Base-by-base conservation (phyloP, 2,797 vertebrate species). In the Cirrhinus molitorella region DNA sequence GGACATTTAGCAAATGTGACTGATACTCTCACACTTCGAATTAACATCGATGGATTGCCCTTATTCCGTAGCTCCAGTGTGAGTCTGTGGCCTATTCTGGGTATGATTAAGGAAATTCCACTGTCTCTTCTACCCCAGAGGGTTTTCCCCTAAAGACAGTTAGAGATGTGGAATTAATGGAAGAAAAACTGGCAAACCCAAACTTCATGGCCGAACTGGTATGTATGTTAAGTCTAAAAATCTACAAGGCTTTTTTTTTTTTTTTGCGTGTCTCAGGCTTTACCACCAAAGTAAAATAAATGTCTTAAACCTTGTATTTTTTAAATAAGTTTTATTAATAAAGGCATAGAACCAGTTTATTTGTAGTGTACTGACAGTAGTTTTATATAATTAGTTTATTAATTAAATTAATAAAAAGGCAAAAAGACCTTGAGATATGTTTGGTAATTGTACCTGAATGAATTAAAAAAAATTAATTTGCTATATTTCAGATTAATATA, bases 61-160 rank as follows among this genome's bases (percentile, higher is more conserved):
- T 71, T 47, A 47, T 71, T 25, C 37, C 10, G 34, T n/a, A 47
- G 67, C 67, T 12, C 40, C n/a, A 47, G 10, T 25, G 2, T 47
- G n/a, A 47, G 40, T 25, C n/a, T 47, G 40, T 70, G 40, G 40
- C 40, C 40, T 25, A 70, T 47, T 47, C n/a, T 70, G 40, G 67
- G 37, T 73, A 81, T n/a, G 78, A 67, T 76, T 43, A 85, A 81
- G 70, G 83, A 76, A 34, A 85, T 66, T 40, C 74, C 81, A n/a
- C n/a, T n/a, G n/a, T n/a, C n/a, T n/a, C n/a, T n/a, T n/a, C n/a
- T n/a, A n/a, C n/a, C n/a, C n/a, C n/a, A n/a, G n/a, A n/a, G n/a
- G n/a, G n/a, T n/a, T n/a, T n/a, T n/a, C n/a, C n/a, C n/a, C n/a
- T n/a, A n/a, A n/a, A n/a, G n/a, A n/a, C n/a, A n/a, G n/a, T n/a